A percentile compares a stretch with the other conserved stretches of the same genome.
Conservation (phyloP, 2,797 vertebrate species). For the Lophius americanus region DNA sequence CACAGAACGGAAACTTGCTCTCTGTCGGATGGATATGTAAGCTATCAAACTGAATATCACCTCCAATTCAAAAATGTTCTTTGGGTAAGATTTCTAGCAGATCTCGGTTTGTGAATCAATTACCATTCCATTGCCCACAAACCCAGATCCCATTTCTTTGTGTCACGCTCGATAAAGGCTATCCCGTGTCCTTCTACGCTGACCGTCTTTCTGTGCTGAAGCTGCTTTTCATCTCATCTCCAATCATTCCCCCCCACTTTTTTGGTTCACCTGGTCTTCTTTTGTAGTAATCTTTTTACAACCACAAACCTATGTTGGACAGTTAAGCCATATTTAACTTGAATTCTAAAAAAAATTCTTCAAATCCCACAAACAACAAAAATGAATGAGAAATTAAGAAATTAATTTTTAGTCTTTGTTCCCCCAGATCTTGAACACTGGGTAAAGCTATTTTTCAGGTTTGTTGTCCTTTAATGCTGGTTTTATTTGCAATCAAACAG, state of each 20-base stretch:
- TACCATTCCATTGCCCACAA: slow-evolving; percentile 68
- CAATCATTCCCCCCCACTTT: slow-evolving; percentile 3
- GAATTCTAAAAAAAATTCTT: too few species aligned
- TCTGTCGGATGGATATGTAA: slow-evolving; percentile 50
- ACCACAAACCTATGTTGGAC: too few species aligned
- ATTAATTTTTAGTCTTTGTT: too few species aligned
- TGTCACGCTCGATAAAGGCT: slow-evolving; percentile 79
- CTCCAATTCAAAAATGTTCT: slow-evolving; percentile 52
- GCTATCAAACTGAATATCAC: slow-evolving; percentile 63
- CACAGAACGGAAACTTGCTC: slow-evolving; percentile 20
- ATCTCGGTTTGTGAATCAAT: slow-evolving; percentile 77
- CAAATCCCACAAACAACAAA: too few species aligned
- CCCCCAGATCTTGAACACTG: too few species aligned
- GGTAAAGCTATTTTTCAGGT: too few species aligned
- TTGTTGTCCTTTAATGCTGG: too few species aligned
- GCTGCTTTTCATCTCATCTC: slow-evolving; percentile 57
- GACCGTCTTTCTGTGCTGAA: slow-evolving; percentile 52
- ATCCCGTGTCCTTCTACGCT: slow-evolving; percentile 60
- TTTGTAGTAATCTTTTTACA: too few species aligned
- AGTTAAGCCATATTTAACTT: too few species aligned
- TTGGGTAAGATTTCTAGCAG: slow-evolving; percentile 51
- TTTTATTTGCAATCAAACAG: too few species aligned
- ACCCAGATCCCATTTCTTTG: slow-evolving; percentile 76
- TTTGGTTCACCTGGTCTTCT: too few species aligned
- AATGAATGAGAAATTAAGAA: too few species aligned